These are phyloP conservation scores for Acyrthosiphon pisum DNA, from an alignment of 1,140 invertebrate species.

Conservation along the genomic window DNA sequence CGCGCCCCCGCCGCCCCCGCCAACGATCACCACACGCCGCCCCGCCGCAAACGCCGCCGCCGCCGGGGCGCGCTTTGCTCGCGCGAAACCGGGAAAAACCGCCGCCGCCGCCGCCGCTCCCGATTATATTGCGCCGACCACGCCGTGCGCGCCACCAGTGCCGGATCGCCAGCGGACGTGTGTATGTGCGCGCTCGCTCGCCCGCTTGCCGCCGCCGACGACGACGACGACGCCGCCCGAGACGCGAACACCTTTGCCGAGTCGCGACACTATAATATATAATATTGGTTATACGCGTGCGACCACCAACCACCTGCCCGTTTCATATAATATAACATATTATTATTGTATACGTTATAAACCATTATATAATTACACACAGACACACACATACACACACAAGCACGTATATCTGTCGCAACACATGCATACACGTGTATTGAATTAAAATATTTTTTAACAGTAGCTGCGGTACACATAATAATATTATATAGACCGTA, in stretches of 20 bases:
- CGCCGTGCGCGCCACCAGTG: constrained; percentile 51
- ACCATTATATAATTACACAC: not conserved
- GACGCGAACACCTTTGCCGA: not conserved
- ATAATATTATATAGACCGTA: not conserved
- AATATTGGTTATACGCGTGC: not conserved
- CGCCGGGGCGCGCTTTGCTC: constrained; percentile 52
- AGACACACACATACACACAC: not conserved
- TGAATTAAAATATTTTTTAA: not conserved
- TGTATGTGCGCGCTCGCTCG: constrained; percentile 48
- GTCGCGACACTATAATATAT: not conserved
- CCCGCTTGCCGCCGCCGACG: not conserved
- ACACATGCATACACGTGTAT: constrained; percentile 14
- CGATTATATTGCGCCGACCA: constrained; percentile 44
- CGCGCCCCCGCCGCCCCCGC: not conserved
- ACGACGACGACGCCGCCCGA: constrained; percentile 5
- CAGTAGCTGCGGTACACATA: not conserved
- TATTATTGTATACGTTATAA: not conserved
- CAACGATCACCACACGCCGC: not conserved
- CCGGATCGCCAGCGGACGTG: constrained; percentile 53
- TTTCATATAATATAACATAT: not conserved
- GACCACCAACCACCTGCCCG: not conserved
- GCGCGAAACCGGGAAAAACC: constrained; percentile 55
- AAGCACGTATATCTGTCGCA: not conserved
- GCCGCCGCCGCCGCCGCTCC: constrained; percentile 49
- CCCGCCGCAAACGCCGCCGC: constrained; percentile 40